phyloP scores from a whole-genome alignment of 2,797 vertebrate species.

The Phalanger gymnotis region DNA sequence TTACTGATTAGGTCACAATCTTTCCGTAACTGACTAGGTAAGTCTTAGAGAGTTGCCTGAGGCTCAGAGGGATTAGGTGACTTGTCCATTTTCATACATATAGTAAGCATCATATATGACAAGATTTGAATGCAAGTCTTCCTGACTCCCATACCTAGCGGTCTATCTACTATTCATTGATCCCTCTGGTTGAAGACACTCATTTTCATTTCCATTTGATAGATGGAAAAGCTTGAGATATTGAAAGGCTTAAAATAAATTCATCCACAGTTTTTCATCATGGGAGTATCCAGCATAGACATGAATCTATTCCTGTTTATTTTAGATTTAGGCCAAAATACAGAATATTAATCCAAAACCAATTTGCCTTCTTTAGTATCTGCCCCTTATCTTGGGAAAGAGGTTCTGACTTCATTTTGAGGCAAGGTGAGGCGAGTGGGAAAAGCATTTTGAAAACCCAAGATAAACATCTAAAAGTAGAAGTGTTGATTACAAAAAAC shows the following conservation, averaged over 20 bases:
- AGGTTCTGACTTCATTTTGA: slow-evolving; percentile 8
- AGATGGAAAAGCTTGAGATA: neutral
- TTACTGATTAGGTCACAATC: neutral
- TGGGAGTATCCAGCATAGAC: neutral
- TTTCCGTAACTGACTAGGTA: neutral
- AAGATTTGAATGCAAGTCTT: neutral
- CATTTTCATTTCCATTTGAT: neutral
- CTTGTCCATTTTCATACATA: neutral
- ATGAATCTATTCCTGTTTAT: slow-evolving; percentile 16
- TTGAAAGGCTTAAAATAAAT: neutral
- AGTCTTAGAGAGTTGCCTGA: neutral
- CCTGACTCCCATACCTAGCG: neutral
- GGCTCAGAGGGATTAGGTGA: neutral
- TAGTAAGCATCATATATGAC: neutral
- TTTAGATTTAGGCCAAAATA: neutral
- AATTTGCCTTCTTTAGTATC: slow-evolving; percentile 16
- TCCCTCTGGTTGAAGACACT: neutral
- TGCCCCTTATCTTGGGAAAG: neutral
- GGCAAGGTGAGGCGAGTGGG: neutral
- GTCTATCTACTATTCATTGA: neutral
- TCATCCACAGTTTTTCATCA: neutral
- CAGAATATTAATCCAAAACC: neutral
- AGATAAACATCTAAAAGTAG: neutral
- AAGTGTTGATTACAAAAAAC: neutral
- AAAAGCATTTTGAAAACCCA: neutral